phyloP scores from a whole-genome alignment of 2,113 vertebrate species.

The Mormyrus lacerda region DNA sequence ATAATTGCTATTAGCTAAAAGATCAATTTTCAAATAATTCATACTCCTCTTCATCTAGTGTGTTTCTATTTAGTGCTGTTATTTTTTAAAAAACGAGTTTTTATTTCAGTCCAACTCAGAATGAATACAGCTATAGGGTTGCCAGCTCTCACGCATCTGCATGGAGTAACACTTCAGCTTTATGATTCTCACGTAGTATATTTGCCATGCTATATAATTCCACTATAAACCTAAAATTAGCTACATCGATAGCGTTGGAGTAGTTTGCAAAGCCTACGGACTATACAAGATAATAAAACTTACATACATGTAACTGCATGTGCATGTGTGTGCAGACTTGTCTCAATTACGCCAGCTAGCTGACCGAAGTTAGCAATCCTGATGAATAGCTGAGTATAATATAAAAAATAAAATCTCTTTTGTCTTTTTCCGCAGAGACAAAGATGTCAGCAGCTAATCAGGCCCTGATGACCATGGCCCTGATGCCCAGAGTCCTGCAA shows the following conservation, averaged over 20 bases:
- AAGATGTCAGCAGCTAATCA: not conserved
- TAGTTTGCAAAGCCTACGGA: too few relatives aligned
- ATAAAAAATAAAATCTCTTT: not conserved
- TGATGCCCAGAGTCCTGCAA: not conserved
- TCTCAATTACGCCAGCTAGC: too few relatives aligned
- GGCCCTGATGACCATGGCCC: not conserved
- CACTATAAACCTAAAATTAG: too few relatives aligned
- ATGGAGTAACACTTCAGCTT: too few relatives aligned
- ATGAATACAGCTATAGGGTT: not conserved
- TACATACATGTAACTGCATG: too few relatives aligned
- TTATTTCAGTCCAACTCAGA: not conserved
- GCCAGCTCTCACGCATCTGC: too few relatives aligned
- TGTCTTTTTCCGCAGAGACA: not conserved
- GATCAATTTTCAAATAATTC: not conserved
- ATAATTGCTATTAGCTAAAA: not conserved
- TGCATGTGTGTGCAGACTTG: too few relatives aligned
- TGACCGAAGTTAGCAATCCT: too few relatives aligned
- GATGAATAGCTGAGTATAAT: not conserved
- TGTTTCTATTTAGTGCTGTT: not conserved
- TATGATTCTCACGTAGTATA: too few relatives aligned
- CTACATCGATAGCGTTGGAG: too few relatives aligned
- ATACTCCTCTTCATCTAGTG: not conserved
- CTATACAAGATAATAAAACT: too few relatives aligned
- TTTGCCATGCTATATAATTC: too few relatives aligned
- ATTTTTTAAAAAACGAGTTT: not conserved